These are phyloP conservation scores for Sphaeridia pumilis DNA, from an alignment of 2,888 invertebrate species.

Conservation along the genomic window DNA sequence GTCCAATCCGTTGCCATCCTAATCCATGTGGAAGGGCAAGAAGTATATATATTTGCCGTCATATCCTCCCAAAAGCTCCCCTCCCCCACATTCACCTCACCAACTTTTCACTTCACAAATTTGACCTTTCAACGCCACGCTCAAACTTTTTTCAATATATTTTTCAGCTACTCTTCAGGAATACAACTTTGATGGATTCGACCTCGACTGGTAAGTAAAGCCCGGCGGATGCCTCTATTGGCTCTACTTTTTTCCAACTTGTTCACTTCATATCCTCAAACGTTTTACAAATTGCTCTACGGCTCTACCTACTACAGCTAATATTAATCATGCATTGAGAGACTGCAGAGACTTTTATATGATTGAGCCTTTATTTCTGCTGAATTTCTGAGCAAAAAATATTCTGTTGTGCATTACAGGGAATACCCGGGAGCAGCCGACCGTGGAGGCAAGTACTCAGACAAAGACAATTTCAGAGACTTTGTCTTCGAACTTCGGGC, in stretches of 20 bases:
- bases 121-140: not conserved
- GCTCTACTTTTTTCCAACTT: not conserved
- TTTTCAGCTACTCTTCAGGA: conserved; percentile 9
- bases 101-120: not conserved
- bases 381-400: not conserved
- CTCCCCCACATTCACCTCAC: not conserved
- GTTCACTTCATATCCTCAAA: not conserved
- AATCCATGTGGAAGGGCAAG: not conserved
- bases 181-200: conserved; percentile 30
- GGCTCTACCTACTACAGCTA: no score
- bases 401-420: conserved; percentile 17
- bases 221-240: not conserved
- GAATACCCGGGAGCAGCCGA: conserved; percentile 56
- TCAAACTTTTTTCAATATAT: not conserved
- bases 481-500: conserved; percentile 68
- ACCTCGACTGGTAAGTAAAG: conserved; percentile 21
- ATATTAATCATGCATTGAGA: no score
- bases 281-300: not conserved
- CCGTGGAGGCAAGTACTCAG: conserved; percentile 68
- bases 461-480: conserved; percentile 69
- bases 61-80: not conserved
- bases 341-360: no score
- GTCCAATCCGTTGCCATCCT: not conserved
- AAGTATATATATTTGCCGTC: not conserved
- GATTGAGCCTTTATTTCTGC: not conserved